Conservation (phyloP, 2,888 invertebrate genomes). For the Diaprepes abbreviatus region DNA sequence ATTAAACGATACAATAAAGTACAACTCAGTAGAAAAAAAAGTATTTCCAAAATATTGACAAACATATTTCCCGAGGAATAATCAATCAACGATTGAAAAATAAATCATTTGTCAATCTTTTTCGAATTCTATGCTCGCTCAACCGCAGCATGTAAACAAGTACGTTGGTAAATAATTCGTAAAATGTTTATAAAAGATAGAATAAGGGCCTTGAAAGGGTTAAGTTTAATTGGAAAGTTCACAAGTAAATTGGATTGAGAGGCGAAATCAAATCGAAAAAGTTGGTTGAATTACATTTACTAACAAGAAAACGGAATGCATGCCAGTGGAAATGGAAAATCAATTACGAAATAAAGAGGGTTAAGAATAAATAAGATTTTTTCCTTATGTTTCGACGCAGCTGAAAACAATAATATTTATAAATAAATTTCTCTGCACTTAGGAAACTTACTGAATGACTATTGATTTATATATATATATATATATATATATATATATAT, state of each 20-base stretch:
- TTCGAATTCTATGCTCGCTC: no score
- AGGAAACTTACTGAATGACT: no score
- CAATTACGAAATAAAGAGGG: neutral
- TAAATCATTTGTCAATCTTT: no score
- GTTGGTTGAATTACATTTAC: neutral
- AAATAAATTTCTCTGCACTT: no score
- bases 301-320: constrained; percentile 9
- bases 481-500: no score
- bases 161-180: neutral
- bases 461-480: no score
- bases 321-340: constrained; percentile 3
- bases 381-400: neutral
- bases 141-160: neutral
- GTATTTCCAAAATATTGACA: no score
- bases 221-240: neutral
- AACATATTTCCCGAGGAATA: no score
- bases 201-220: neutral
- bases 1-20: no score
- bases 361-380: neutral
- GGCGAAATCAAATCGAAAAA: neutral
- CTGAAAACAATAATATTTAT: neutral
- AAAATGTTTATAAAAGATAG: neutral
- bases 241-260: constrained; percentile 9
- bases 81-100: no score
- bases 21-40: no score